Percentiles rank a stretch among this genome's conserved stretches.
These are phyloP conservation scores for Emydoidea blandingii DNA, from an alignment of 2,797 vertebrate species.

Conservation along the genomic window DNA sequence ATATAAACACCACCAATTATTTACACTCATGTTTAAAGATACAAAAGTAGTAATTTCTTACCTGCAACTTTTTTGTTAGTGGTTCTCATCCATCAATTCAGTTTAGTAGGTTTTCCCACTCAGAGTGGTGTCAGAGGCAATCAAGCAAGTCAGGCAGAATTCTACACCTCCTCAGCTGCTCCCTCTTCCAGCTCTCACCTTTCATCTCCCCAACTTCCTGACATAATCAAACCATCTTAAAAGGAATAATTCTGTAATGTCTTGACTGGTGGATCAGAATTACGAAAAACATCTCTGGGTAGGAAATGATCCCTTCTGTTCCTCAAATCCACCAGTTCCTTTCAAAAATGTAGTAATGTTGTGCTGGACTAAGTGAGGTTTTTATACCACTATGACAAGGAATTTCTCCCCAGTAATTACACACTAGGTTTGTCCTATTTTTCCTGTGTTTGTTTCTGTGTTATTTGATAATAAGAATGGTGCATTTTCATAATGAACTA, in stretches of 20 bases:
- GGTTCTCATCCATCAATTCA: conserved; percentile 73
- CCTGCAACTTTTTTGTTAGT: conserved; percentile 64
- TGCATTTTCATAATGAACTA: background rate
- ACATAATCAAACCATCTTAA: background rate
- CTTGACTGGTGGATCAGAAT: fast-evolving
- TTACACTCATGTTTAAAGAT: conserved; percentile 54
- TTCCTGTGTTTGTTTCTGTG: background rate
- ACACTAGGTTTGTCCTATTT: fast-evolving
- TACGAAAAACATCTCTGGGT: fast-evolving
- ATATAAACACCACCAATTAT: conserved; percentile 51
- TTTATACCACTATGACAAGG: fast-evolving
- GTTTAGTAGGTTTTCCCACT: conserved; percentile 36
- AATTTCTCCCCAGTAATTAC: fast-evolving
- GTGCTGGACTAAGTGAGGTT: background rate
- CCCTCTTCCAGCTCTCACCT: conserved; percentile 29
- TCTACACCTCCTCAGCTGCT: conserved; percentile 50
- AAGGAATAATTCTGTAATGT: fast-evolving
- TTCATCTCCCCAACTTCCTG: background rate
- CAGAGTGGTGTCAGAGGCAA: background rate
- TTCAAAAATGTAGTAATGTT: background rate
- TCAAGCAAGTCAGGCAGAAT: conserved; percentile 76
- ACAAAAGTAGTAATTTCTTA: conserved; percentile 54
- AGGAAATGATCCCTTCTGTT: background rate
- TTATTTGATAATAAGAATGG: background rate
- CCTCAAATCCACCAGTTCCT: fast-evolving